Evolutionary conservation across 2,113 vertebrate species (phyloP), one percentile per base, ranked within the genome.

Genomic region (Nansenia antarctica): DNA sequence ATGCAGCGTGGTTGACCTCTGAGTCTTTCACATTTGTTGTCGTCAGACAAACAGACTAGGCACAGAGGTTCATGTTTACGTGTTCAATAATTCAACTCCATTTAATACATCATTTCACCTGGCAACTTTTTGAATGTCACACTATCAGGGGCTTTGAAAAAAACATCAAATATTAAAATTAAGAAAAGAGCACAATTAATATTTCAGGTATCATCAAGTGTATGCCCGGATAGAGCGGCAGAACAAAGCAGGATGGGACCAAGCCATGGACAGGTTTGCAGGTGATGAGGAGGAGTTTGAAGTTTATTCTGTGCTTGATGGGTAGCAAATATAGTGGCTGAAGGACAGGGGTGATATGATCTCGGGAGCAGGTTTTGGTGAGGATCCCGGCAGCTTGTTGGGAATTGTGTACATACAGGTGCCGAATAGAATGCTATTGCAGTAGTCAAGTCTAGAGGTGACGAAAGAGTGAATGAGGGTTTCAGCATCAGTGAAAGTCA

Each of bases 121-220:
- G 45, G 54, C 55, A 77, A 42, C 30, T 71, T 68, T n/a, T 57
- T 67, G 67, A 69, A 65, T 52, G 30, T 69, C 37, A 42, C 35
- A 65, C 63, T 31, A 32, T 72, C 2, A 7, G 3, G 20, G 31
- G 35, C 32, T 52, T 67, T 45, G 55, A n/a, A 74, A 26, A 45
- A 47, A 64, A 31, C 45, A 73, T 79, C 45, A 76, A 73, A 68
- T 79, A 79, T 71, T 72, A 31, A 78, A 77, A 22, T n/a, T 15
- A 22, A 70, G 74, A 54, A 72, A 67, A 63, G 76, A 49, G 76
- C 15, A 45, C 31, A 22, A 59, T 76, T 45, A 79, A 79, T 82
- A 70, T 70, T 79, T 26, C 70, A 82, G 67, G 45, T 74, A 27
- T 12, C 1, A 22, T 20, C 62, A 52, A 67, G 32, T 65, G 18